These are phyloP conservation scores for Catharus fuscescens DNA, from an alignment of 2,113 vertebrate species.

Conservation along the genomic window DNA sequence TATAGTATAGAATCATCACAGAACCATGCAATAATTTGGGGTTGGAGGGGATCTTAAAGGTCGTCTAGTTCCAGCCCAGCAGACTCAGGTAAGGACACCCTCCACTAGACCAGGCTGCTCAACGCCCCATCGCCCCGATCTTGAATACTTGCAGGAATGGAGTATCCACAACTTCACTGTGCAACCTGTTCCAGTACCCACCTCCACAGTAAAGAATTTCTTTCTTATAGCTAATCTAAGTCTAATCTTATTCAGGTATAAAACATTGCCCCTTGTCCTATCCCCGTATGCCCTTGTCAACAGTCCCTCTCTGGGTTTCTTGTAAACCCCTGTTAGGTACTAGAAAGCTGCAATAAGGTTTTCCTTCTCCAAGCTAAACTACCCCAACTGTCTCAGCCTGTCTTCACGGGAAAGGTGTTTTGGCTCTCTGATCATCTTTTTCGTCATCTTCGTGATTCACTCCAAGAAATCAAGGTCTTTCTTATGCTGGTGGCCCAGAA, in stretches of 20 bases:
- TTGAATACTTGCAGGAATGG: background rate
- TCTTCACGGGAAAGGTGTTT: background rate
- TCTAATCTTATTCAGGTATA: background rate
- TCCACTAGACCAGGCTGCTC: background rate
- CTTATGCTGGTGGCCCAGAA: background rate
- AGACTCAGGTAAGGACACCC: background rate
- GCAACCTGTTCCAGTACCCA: background rate
- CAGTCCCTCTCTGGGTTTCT: background rate
- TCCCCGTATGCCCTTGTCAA: too few relatives aligned
- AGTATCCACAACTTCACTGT: background rate
- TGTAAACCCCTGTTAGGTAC: background rate
- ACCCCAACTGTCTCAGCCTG: background rate
- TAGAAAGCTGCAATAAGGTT: too few relatives aligned
- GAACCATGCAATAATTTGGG: background rate
- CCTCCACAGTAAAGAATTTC: background rate
- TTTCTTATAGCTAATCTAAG: background rate
- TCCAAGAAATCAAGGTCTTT: background rate
- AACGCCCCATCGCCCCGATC: background rate
- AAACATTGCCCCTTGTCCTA: background rate
- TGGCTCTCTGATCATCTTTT: background rate
- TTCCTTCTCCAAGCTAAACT: background rate
- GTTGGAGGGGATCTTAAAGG: background rate
- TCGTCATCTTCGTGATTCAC: background rate
- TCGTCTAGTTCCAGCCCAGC: rapidly evolving
- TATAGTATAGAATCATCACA: background rate